phyloP scores from a whole-genome alignment of 2,797 vertebrate genomes.

The Pagetopsis macropterus region DNA sequence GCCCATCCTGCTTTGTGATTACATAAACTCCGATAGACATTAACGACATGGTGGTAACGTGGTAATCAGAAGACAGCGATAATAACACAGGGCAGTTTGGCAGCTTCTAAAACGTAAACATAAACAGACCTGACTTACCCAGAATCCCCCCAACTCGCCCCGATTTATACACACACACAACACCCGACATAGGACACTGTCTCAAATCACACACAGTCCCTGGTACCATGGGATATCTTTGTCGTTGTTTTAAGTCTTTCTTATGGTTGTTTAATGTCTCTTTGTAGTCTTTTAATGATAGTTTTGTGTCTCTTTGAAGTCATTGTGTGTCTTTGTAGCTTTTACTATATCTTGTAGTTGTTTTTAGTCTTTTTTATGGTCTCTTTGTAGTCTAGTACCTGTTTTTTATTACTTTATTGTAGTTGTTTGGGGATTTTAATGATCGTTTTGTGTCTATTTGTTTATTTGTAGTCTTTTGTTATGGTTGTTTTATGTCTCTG shows the following conservation, averaged over 20 bases:
- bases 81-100: slow-evolving; percentile 82
- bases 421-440: background rate
- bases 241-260: background rate
- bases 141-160: slow-evolving; percentile 29
- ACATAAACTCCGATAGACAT: slow-evolving; percentile 38
- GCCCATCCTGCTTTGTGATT: slow-evolving; percentile 30
- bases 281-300: background rate
- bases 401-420: background rate
- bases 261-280: background rate
- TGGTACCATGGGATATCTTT: slow-evolving; percentile 13
- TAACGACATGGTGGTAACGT: slow-evolving; percentile 52
- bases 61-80: slow-evolving; percentile 59
- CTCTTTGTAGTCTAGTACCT: background rate
- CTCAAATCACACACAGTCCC: slow-evolving; percentile 67
- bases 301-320: background rate
- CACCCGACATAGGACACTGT: slow-evolving; percentile 49
- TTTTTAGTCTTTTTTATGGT: background rate
- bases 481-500: background rate
- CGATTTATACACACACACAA: slow-evolving; percentile 34
- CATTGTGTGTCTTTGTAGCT: background rate
- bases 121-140: slow-evolving; percentile 59
- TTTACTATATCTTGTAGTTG: background rate
- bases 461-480: background rate
- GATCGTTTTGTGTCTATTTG: no score
- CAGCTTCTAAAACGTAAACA: slow-evolving; percentile 82